Evolutionary conservation across 1,140 invertebrate genomes (phyloP).

Genomic region (Platyscapa corneri): DNA sequence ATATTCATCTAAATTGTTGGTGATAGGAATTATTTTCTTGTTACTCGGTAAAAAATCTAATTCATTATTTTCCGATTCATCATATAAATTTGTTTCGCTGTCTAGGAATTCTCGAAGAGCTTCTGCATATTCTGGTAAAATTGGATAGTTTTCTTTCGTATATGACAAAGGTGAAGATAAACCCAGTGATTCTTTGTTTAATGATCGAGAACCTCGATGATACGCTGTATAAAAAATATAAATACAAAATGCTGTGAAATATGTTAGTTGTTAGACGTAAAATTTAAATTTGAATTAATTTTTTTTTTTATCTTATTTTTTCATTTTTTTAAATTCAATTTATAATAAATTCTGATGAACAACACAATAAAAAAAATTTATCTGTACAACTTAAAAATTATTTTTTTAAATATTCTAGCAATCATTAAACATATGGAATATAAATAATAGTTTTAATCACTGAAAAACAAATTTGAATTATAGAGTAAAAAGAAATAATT

Average conservation of each 20-base stretch:
- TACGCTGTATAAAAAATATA: slow-evolving; percentile 3
- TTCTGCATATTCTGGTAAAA: slow-evolving; percentile 35
- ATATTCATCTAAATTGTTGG: slow-evolving; percentile 63
- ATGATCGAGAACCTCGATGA: slow-evolving; percentile 39
- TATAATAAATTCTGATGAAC: too few relatives aligned
- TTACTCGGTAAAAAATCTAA: slow-evolving; percentile 33
- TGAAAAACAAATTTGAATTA: too few relatives aligned
- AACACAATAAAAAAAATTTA: too few relatives aligned
- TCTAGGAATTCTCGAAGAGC: slow-evolving; percentile 24
- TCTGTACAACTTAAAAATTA: too few relatives aligned
- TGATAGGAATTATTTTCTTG: not conserved
- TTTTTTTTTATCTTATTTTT: too few relatives aligned
- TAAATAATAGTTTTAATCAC: too few relatives aligned
- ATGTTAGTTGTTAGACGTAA: too few relatives aligned
- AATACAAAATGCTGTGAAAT: not conserved
- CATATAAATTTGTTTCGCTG: slow-evolving; percentile 2
- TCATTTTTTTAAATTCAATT: too few relatives aligned
- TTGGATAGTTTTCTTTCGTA: slow-evolving; percentile 4
- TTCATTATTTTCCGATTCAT: not conserved
- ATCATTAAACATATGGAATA: too few relatives aligned
- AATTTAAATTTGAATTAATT: too few relatives aligned
- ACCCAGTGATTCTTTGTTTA: not conserved
- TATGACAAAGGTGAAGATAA: not conserved
- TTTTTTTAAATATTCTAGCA: too few relatives aligned
- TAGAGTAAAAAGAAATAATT: too few relatives aligned